These are phyloP conservation scores for Muntiacus reevesi DNA, from an alignment of 2,113 vertebrate genomes.

Conservation along the genomic window DNA sequence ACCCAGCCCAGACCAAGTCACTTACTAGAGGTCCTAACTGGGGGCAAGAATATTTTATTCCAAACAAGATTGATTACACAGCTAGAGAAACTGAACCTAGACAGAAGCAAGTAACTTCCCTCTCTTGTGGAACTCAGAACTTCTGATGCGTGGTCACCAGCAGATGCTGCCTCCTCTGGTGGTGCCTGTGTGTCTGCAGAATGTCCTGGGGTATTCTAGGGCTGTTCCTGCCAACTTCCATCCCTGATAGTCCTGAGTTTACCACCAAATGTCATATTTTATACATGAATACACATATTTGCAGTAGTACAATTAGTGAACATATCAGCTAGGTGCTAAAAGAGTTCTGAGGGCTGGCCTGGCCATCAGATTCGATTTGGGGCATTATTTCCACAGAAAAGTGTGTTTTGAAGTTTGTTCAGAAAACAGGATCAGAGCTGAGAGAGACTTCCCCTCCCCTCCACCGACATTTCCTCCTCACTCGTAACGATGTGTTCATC, in stretches of 20 bases:
- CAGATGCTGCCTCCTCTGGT: rapidly evolving
- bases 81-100: background rate
- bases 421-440: background rate
- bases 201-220: background rate
- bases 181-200: too few species aligned
- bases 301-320: background rate
- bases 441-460: background rate
- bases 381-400: background rate
- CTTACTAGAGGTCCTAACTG: background rate
- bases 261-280: background rate
- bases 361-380: background rate
- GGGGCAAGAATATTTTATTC: background rate
- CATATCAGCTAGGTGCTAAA: too few species aligned
- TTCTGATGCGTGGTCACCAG: rapidly evolving
- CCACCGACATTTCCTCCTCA: background rate
- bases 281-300: too few species aligned
- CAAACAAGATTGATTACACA: background rate
- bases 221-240: background rate
- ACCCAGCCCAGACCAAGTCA: too few species aligned
- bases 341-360: background rate
- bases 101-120: background rate
- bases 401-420: too few species aligned
- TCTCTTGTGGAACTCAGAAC: background rate
- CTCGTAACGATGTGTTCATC: rapidly evolving
- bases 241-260: background rate